phyloP scores from a whole-genome alignment of 2,888 invertebrate species.

The Tethea ocularis region DNA sequence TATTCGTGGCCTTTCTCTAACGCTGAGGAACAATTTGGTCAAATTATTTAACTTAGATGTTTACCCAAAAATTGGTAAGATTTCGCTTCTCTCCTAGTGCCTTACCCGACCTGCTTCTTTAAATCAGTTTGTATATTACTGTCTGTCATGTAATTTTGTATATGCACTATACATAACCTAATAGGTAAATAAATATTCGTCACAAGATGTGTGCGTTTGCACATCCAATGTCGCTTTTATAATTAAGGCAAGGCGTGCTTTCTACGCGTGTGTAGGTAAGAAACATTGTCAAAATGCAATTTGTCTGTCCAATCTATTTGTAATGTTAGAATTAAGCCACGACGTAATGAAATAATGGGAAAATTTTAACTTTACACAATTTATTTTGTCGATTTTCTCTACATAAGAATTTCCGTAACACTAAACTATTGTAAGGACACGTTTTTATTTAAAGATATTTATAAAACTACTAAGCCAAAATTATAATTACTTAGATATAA shows the following conservation, averaged over 20 bases:
- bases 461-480: slow-evolving; percentile 60
- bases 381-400: slow-evolving; percentile 68
- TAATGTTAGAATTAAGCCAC: slow-evolving; percentile 18
- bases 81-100: slow-evolving; percentile 39
- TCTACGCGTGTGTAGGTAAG: slow-evolving; percentile 12
- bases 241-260: slow-evolving; percentile 39
- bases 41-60: slow-evolving; percentile 29
- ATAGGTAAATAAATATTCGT: slow-evolving; percentile 15
- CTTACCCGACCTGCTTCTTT: slow-evolving; percentile 30
- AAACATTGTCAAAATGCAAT: slow-evolving; percentile 17
- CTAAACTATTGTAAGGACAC: slow-evolving; percentile 46
- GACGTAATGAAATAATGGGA: slow-evolving; percentile 63
- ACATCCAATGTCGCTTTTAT: slow-evolving; percentile 52
- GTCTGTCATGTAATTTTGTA: slow-evolving; percentile 27
- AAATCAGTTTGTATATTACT: slow-evolving; percentile 20
- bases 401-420: slow-evolving; percentile 68
- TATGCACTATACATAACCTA: slow-evolving; percentile 16
- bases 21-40: slow-evolving; percentile 37
- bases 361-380: slow-evolving; percentile 66
- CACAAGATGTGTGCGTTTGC: slow-evolving; percentile 23
- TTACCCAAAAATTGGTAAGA: slow-evolving; percentile 16
- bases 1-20: slow-evolving; percentile 23
- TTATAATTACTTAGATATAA: slow-evolving; percentile 57
- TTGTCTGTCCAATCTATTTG: slow-evolving; percentile 35
- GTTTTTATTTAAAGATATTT: slow-evolving; percentile 35